Conservation (phyloP, 2,888 invertebrate genomes). For the Epinotia nisella region DNA sequence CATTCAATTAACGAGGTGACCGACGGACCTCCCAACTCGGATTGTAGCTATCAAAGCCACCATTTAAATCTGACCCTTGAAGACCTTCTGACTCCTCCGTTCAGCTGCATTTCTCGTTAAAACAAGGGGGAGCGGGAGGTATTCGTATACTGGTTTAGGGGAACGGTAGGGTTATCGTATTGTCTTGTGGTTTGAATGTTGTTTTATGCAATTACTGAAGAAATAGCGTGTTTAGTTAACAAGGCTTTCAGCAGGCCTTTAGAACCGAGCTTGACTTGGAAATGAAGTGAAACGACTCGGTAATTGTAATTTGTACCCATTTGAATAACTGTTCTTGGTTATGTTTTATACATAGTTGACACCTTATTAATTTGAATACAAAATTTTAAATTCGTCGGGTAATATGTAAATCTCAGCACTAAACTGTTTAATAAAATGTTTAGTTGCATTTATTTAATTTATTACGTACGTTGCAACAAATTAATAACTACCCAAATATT, state of each 20-base stretch:
- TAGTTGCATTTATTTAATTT: conserved; percentile 39
- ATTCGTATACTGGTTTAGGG: conserved; percentile 56
- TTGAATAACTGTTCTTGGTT: conserved; percentile 28
- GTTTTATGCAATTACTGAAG: conserved; percentile 80
- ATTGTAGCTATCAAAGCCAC: conserved; percentile 69
- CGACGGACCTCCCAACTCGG: conserved; percentile 84
- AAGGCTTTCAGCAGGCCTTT: conserved; percentile 72
- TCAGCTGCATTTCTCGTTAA: conserved; percentile 14
- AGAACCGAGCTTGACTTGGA: conserved; percentile 37
- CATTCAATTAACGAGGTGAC: conserved; percentile 90
- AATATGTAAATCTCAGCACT: conserved; percentile 41
- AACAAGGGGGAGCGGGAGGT: conserved; percentile 50
- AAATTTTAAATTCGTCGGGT: conserved; percentile 32
- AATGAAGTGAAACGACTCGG: conserved; percentile 35
- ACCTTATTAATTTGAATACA: conserved; percentile 37
- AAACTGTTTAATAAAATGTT: conserved; percentile 33
- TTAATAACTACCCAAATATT: conserved; percentile 13
- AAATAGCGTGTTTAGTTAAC: conserved; percentile 77
- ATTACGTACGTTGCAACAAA: conserved; percentile 36
- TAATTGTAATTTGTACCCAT: conserved; percentile 39
- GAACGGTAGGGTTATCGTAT: conserved; percentile 68
- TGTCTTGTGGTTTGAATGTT: conserved; percentile 77
- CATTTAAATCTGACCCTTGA: conserved; percentile 57
- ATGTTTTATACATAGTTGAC: conserved; percentile 33
- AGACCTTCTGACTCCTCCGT: conserved; percentile 41